Conservation (phyloP, 1,140 invertebrate species). For the Sitophilus oryzae region DNA sequence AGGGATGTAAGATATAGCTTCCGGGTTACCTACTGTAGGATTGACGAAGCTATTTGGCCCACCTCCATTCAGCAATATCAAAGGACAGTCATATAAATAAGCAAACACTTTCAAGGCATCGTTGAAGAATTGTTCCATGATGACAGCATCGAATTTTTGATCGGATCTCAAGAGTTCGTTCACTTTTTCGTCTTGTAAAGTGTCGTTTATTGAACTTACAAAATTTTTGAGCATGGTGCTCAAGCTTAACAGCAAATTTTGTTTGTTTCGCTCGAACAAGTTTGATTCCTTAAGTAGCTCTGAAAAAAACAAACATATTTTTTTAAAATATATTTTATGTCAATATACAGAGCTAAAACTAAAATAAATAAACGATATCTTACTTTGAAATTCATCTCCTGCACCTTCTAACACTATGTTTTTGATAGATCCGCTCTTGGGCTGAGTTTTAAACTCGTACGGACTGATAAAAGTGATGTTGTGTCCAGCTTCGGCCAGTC, state of each 20-base stretch:
- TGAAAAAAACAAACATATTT: too few relatives aligned
- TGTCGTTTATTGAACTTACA: not conserved
- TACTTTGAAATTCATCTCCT: not conserved
- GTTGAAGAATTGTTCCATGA: conserved; percentile 61
- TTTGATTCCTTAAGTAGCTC: conserved; percentile 3
- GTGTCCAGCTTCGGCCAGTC: conserved; percentile 51
- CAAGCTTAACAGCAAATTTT: conserved; percentile 1
- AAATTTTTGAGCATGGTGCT: not conserved
- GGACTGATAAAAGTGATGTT: conserved; percentile 51
- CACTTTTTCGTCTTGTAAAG: conserved; percentile 20
- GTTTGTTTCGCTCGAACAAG: conserved; percentile 5
- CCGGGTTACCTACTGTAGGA: conserved; percentile 40
- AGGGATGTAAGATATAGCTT: conserved; percentile 40
- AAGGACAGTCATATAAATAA: conserved; percentile 54
- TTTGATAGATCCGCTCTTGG: conserved; percentile 38
- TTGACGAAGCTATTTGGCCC: conserved; percentile 28
- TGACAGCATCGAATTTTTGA: conserved; percentile 56
- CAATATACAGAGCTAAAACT: too few relatives aligned
- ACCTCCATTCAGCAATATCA: conserved; percentile 48
- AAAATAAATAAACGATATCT: too few relatives aligned
- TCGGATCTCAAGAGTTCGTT: conserved; percentile 26
- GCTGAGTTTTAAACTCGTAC: conserved; percentile 44
- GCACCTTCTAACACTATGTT: not conserved
- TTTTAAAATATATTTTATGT: too few relatives aligned
- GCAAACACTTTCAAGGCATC: conserved; percentile 61